Conservation (phyloP, 1,140 invertebrate species). For the Megalonaias nervosa region DNA sequence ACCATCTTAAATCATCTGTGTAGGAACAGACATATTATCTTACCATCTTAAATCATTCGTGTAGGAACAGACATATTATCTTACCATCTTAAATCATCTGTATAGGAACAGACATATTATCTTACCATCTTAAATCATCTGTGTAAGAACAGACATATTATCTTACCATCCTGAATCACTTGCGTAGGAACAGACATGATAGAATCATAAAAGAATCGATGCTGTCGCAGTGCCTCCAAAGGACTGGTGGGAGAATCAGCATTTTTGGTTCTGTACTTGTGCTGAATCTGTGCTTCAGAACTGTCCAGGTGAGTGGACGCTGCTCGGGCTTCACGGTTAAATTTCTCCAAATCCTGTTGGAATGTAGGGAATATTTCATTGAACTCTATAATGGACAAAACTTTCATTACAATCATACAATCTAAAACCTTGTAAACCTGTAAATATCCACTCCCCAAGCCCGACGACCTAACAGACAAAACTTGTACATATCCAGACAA, state of each 20-base stretch:
- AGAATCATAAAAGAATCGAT: slow-evolving; percentile 57
- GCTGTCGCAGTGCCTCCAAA: slow-evolving; percentile 56
- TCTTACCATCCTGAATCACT: slow-evolving; percentile 57
- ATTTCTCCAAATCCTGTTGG: slow-evolving; percentile 64
- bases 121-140: slow-evolving; percentile 58
- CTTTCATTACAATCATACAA: no score
- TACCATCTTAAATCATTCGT: no score
- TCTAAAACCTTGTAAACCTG: no score
- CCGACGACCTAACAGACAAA: no score
- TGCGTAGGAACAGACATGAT: slow-evolving; percentile 55
- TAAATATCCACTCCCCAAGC: no score
- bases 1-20: no score
- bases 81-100: no score
- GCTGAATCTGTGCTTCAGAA: slow-evolving; percentile 54
- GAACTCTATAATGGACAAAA: no score
- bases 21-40: no score
- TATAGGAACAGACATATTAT: not conserved
- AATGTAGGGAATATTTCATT: not conserved
- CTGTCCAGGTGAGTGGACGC: slow-evolving; percentile 61
- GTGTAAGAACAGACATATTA: slow-evolving; percentile 36
- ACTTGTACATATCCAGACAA: no score
- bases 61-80: no score
- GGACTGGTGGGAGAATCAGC: slow-evolving; percentile 57
- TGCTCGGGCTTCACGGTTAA: slow-evolving; percentile 58
- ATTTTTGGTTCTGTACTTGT: slow-evolving; percentile 24